Base-by-base conservation (phyloP, 2,888 invertebrate genomes). In the Melipona beecheii region DNA sequence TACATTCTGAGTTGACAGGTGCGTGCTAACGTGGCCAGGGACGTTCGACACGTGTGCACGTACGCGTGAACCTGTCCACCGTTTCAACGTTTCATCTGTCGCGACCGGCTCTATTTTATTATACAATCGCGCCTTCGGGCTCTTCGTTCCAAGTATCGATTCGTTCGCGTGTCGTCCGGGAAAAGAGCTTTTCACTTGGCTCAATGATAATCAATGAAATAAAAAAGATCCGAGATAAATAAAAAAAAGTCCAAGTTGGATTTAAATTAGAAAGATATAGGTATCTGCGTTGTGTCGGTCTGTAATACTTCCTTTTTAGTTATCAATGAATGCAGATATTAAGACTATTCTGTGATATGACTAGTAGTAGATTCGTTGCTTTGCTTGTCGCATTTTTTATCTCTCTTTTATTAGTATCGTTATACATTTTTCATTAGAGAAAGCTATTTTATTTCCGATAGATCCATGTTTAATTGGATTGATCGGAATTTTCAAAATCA, bases 1-100 rank as follows among this genome's bases (percentile, higher is more conserved):
- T 93, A 92, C 92, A 92, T 92, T 93, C 92, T 86, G 91, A 89
- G 90, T 91, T 91, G 93, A 93, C 93, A 93, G 92, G 93, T 93
- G 93, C 87, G 93, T 88, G 78, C 83, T 76, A 66, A 78, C 54
- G 50, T 52, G 21, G 64, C 68, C 64, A 31, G 43, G 43, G 70
- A 75, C 66, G 72, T 73, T 69, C 52, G 78, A 77, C 70, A 60
- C 70, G 75, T 78, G 79, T 72, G 68, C 70, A 60, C 60, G 69
- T 50, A 71, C 66, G 75, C 70, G 68, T 75, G 56, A 64, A 70
- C 50, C 52, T 52, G 64, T 36, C 60, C 65, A 75, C 36, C 78
- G 50, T 58, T 74, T 85, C 78, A 70, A 78, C 91, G 89, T 91
- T 91, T 91, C 91, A 92, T 92, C 90, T 89, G 78, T 69, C 79